Evolutionary conservation across 1,140 invertebrate species (phyloP), one percentile per base, ranked within the genome.

Genomic region (Lepeophtheirus salmonis): DNA sequence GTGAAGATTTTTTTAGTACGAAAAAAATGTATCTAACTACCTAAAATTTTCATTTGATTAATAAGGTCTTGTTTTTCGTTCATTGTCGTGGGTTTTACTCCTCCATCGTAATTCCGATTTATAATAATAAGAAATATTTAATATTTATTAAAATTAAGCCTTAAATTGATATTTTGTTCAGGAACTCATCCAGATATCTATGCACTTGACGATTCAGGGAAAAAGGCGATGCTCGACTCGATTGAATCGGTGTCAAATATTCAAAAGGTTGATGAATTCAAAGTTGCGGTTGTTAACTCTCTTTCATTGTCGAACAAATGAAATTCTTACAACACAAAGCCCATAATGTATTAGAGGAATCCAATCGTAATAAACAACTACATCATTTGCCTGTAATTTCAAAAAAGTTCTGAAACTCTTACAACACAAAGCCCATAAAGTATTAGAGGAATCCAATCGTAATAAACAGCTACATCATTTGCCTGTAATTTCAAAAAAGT

Each of bases 401-500:
- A n/a, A n/a, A n/a, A n/a, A n/a, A n/a, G n/a, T n/a, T n/a, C n/a
- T 61, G 22, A 56, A 48, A 54, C 54, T 61, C 25, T 23, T 61
- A n/a, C 59, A 61, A 54, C 41, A 61, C 18, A 52, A 61, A 54
- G 59, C 59, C 2, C n/a, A 17, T 14, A 61, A 61, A 54, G 59
- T 61, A 14, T 25, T 61, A 24, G 59, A 61, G 25, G 57, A 61
- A 14, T 48, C 59, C 16, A 18, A 50, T 24, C 21, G 48, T 2
- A 53, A 61, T 16, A 20, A 16, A 17, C 13, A 56, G 50, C 49
- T 61, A n/a, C 17, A 61, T 50, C 49, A 61, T 4, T 50, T 21
- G 48, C 59, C 14, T 61, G 59, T 21, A 61, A 61, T 50, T 61
- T 61, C 50, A 61, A 61, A 48, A 59, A 53, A 48, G 25, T 61